Base-by-base conservation (phyloP, 2,797 vertebrate genomes). In the Otolemur crassicaudatus region DNA sequence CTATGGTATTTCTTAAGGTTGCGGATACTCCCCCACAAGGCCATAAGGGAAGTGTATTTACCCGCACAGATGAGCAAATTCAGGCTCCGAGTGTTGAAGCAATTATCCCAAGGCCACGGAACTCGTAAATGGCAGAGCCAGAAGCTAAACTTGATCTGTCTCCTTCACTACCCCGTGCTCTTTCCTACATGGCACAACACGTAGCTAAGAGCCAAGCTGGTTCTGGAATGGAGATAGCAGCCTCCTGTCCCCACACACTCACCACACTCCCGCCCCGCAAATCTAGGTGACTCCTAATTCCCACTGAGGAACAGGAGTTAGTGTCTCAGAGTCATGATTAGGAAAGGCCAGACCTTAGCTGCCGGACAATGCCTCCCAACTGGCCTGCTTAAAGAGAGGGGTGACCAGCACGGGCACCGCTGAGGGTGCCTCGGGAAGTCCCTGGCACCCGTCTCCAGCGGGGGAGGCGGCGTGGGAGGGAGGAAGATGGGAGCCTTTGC, bases 391-490 rank as follows among this genome's bases (percentile, higher is more conserved):
- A 67, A 69, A 31, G 27, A 40, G 58, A 53, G 46, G 29, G 1
- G 0, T 9, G 25, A 82, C 43, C 0, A 27, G 19, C 27, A 25
- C 1, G 2, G 2, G 5, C 5, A 31, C 7, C 2, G 37, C 27
- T 31, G 29, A 43, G 37, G 43, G 17, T 22, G 60, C 53, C 86
- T 76, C 31, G 0, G 5, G 16, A 76, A 22, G 58, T 49, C 53
- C 63, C 53, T 8, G 0, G 14, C 14, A 12, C 37, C 89, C 43
- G 0, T 19, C 81, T 49, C n/a, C 10, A 20, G 80, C 23, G 31
- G 9, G n/a, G 69, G 73, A 73, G n/a, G 12, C 0, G 1, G n/a
- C 4, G 17, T 14, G 31, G 29, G 37, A 75, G 61, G 34, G 6
- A 56, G 86, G 84, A 40, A n/a, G 5, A 12, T 1, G 40, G 34